Base-by-base conservation (phyloP, 1,140 invertebrate species). In the Zaprionus camerounensis region DNA sequence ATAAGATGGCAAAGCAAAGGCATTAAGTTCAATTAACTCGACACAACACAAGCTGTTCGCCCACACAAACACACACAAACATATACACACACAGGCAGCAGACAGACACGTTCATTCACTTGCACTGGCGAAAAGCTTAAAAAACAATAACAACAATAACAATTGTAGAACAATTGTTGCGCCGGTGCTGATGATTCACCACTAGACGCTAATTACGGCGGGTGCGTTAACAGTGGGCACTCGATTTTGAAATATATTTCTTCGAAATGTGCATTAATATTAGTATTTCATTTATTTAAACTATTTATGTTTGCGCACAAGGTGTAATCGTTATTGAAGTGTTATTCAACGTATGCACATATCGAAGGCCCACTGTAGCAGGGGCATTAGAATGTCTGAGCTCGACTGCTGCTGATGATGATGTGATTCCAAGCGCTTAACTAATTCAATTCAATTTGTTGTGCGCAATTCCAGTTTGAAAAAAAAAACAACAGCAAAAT, bases 401-500 rank as follows among this genome's bases (percentile, higher is more conserved):
- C 26, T 36, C 20, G 49, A 34, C 31, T 34, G 9, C 31, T 34
- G 15, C 3, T 34, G 15, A 55, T 51, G 63, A 58, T 63, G 46
- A 69, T 88, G 77, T 74, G 80, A 78, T 88, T 80, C 68, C 44
- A 68, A 31, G 22, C 46, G 53, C 20, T 63, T 65, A 68, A 76
- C 15, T 75, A 55, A 69, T 79, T 78, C 26, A 46, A 64, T 78
- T 75, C 24, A 59, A 61, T 82, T 80, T 71, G 36, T 74, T 61
- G 34, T 66, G 38, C 61, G 28, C 36, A 55, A 65, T 81, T 76
- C 5, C 64, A 87, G 83, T 80, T 66, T 88, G 69, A 85, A 58
- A 36, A 65, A 65, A 46, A 71, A 7, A 31, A 7, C 28, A 64
- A 12, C 34, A 22, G 17, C 11, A 28, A 67, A 65, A 97, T 97